These are phyloP conservation scores for Oopsacas minuta DNA, from an alignment of 37 sponge, comb jelly and placozoan genomes.

Conservation along the genomic window DNA sequence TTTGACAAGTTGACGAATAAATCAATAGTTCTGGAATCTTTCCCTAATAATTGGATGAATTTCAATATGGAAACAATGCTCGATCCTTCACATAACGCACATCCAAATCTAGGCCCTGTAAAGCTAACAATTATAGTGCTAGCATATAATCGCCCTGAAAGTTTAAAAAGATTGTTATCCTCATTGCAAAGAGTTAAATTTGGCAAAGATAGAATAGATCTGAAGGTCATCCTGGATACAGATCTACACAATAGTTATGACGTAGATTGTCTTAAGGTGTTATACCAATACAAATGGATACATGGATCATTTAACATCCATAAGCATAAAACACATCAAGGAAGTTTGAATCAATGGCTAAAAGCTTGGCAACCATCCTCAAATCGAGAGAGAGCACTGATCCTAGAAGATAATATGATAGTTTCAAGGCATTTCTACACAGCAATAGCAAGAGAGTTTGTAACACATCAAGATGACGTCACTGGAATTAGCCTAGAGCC, in stretches of 20 bases:
- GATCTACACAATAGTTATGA: not conserved
- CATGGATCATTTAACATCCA: not conserved
- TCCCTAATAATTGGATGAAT: not conserved
- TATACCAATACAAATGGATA: not conserved
- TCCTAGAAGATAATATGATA: not conserved
- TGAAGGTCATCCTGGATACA: not conserved
- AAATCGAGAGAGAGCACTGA: not conserved
- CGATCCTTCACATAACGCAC: not conserved
- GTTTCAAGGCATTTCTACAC: not conserved
- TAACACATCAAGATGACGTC: not conserved
- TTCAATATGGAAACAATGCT: not conserved
- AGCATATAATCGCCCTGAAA: constrained; percentile 1
- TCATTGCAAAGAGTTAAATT: not conserved
- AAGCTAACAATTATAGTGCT: not conserved
- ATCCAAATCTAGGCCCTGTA: not conserved
- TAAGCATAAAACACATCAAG: not conserved
- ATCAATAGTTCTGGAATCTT: not conserved
- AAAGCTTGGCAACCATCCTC: not conserved
- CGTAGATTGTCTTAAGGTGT: not conserved
- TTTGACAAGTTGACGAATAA: not conserved
- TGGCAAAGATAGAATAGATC: not conserved
- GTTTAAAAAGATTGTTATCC: not conserved
- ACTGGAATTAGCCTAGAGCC: not conserved
- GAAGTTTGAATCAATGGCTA: not conserved
- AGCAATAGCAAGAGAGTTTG: not conserved